Evolutionary conservation across 2,113 vertebrate species (phyloP), one percentile per base, ranked within the genome.

Genomic region (Hemiscyllium ocellatum): DNA sequence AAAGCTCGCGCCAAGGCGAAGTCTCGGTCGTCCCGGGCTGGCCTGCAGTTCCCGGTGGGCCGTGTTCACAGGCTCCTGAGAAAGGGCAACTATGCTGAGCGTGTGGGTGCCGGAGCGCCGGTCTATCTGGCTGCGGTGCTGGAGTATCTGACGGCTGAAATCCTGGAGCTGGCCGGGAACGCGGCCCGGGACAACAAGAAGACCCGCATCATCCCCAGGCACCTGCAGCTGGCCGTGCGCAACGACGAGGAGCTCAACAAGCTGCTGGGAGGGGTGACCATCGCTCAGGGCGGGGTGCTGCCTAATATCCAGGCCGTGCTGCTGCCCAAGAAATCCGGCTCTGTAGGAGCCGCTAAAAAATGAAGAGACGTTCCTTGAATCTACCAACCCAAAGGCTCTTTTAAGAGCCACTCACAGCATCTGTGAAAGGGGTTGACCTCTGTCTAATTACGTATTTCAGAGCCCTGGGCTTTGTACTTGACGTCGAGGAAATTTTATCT

Each of bases 31-130:
- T 98, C 98, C 42, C 98, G 98, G 0, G 99, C 98, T 0, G 98
- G 99, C 0, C 97, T 99, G 1, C 98, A 99, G 97, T 99, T 99
- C 65, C 99, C 99, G 0, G 98, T 99, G 0, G 99, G 99, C 42
- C 98, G 99, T 12, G 98, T 99, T 0, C 98, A 99, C 89, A 98
- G 98, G 47, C 97, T 99, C 3, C 97, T 99, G 10, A 96, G 97
- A 0, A 97, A 98, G 52, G 97, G 98, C 0, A 97, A 98, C 61
- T 98, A 97, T 95, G 97, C 97, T 0, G 97, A 98, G 96, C 96
- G 97, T 76, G 72, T 76, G 72, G 72, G 72, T 76, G 72, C 72
- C 72, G 72, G 72, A 47, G 42, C 42, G 42, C 42, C 42, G 42
- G 42, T 47, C 42, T 47, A 47, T 47, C 42, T 47, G 42, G 42